Evolutionary conservation across 1,140 invertebrate species (phyloP).

Genomic region (Ylistrum balloti): DNA sequence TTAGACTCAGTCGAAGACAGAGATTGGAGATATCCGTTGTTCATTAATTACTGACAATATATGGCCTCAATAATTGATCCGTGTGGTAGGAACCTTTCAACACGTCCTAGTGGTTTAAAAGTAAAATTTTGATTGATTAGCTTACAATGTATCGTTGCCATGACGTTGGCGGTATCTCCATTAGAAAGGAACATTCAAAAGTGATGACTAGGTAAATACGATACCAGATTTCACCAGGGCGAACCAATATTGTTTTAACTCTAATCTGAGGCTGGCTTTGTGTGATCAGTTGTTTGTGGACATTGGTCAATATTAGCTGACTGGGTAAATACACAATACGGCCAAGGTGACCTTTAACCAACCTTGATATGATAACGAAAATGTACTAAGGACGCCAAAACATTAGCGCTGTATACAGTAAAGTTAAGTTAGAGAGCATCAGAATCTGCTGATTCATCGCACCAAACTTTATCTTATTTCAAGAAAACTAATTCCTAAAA

Average conservation of each 20-base stretch:
- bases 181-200: not conserved
- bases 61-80: too few species aligned
- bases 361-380: too few species aligned
- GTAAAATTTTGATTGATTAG: not conserved
- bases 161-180: not conserved
- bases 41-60: too few species aligned
- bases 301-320: not conserved
- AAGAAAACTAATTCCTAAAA: too few species aligned
- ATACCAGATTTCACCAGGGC: not conserved
- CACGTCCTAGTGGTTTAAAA: not conserved
- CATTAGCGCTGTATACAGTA: too few species aligned
- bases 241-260: slow-evolving; percentile 10
- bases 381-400: too few species aligned
- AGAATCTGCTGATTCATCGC: too few species aligned
- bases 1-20: too few species aligned
- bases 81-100: not conserved
- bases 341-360: not conserved
- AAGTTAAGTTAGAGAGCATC: too few species aligned
- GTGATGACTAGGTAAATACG: not conserved
- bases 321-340: not conserved
- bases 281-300: not conserved
- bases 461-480: too few species aligned
- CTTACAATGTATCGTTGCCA: not conserved
- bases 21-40: too few species aligned
- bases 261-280: not conserved